Evolutionary conservation across 92 coral and sea anemone genomes (phyloP).

Genomic region (Blastomussa wellsi): DNA sequence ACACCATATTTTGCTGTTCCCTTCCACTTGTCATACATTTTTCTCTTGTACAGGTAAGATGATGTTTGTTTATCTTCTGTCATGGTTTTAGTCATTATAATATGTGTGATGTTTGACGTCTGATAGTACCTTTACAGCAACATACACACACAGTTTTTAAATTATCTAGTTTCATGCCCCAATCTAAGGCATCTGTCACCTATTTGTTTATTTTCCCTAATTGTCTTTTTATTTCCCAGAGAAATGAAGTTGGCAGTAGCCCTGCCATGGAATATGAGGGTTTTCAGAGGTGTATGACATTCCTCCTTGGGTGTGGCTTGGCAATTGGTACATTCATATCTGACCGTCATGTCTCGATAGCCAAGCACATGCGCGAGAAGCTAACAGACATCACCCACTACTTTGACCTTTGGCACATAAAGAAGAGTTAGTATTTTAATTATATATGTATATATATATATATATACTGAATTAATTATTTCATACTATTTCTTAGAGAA

Average conservation of each 20-base stretch:
- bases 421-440: slow-evolving; percentile 48
- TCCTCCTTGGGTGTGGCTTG: slow-evolving; percentile 43
- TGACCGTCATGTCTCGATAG: slow-evolving; percentile 56
- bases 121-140: not conserved
- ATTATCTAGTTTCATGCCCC: not conserved
- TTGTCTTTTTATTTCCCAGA: slow-evolving; percentile 8
- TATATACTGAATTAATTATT: no score
- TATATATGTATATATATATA: no score
- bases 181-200: not conserved
- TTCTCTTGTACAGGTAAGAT: slow-evolving; percentile 31
- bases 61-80: no score
- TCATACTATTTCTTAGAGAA: not conserved
- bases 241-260: slow-evolving; percentile 58
- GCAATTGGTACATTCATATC: slow-evolving; percentile 45
- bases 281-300: slow-evolving; percentile 50
- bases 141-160: no score
- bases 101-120: not conserved
- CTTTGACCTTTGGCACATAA: slow-evolving; percentile 68
- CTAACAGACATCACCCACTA: slow-evolving; percentile 47
- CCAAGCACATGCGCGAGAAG: slow-evolving; percentile 62
- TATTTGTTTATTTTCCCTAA: no score
- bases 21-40: slow-evolving; percentile 43
- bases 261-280: slow-evolving; percentile 55
- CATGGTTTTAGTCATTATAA: slow-evolving; percentile 2
- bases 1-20: slow-evolving; percentile 53